Base-by-base conservation (phyloP, 2,888 invertebrate genomes). In the Leucophenga montana region DNA sequence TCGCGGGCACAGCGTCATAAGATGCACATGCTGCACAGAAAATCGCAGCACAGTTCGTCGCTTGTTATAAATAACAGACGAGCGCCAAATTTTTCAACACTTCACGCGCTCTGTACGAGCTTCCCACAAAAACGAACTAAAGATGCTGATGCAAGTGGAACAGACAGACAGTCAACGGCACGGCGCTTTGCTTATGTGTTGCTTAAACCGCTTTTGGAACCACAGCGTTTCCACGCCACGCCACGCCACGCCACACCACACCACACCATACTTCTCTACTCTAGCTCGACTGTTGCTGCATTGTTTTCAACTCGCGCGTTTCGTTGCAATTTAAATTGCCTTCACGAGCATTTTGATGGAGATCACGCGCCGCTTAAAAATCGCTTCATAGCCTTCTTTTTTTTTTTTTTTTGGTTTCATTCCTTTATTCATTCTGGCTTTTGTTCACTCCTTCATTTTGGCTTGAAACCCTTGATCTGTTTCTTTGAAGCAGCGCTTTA, bases 281-380 rank as follows among this genome's bases (percentile, higher is more conserved):
- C 14, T 1, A 50, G 18, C 16, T 8, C 6, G 16, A n/a, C n/a
- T n/a, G n/a, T n/a, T 22, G 18, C 54, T 1, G 54, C 54, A 54
- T 18, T 54, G 54, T 54, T 54, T 18, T 68, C 8, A 59, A 16
- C 33, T 16, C n/a, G 39, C 46, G 14, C 57, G 20, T 22, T 67
- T 76, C 76, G 75, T 80, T 79, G 79, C 84, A 83, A 85, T 84
- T 84, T 84, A 84, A 84, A 84, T 85, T 84, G 85, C 80, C 80
- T 85, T 78, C 82, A 83, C 84, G 75, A 84, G 83, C 80, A 84
- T 81, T 85, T 82, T 85, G 85, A 84, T 84, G 83, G 83, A 80
- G 82, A 85, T 83, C 83, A 84, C 85, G 85, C 85, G 83, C 78
- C 80, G 78, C 78, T 77, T 76, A 77, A 82, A 78, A 82, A 77